Evolutionary conservation across 2,888 invertebrate species (phyloP).

Genomic region (Odontomyia ornata): DNA sequence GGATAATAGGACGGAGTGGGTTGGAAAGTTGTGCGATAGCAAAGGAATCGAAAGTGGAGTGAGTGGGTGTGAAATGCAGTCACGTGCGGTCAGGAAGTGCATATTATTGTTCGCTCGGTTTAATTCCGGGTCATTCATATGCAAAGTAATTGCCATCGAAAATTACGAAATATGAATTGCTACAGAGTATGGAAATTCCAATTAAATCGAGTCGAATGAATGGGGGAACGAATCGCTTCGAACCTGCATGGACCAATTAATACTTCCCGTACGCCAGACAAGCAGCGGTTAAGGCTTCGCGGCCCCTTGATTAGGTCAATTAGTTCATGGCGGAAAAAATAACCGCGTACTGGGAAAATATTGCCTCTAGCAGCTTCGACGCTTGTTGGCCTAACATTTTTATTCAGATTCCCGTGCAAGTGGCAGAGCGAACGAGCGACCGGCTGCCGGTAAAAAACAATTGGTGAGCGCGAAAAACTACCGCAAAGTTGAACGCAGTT

Average conservation of each 20-base stretch:
- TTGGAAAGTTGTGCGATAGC: neutral
- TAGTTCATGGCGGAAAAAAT: constrained; percentile 4
- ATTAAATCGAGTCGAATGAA: too few relatives aligned
- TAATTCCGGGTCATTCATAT: neutral
- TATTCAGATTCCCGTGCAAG: neutral
- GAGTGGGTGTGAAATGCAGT: constrained; percentile 13
- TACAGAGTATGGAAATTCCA: too few relatives aligned
- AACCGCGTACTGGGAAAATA: neutral
- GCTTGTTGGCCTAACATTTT: neutral
- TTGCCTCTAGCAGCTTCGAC: neutral
- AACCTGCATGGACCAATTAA: neutral
- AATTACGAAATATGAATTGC: neutral
- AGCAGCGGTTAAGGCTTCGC: neutral
- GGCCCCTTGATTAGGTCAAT: constrained; percentile 11
- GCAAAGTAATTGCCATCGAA: neutral
- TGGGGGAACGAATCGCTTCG: neutral
- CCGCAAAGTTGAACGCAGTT: neutral
- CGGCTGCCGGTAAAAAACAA: constrained; percentile 7
- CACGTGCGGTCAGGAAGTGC: constrained; percentile 15
- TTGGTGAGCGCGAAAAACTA: neutral
- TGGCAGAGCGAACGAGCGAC: neutral
- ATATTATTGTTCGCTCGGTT: neutral
- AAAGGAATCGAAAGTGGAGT: too few relatives aligned
- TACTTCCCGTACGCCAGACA: neutral
- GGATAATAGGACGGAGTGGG: too few relatives aligned